phyloP scores from a whole-genome alignment of 2,113 vertebrate species.

The Embiotoca jacksoni region DNA sequence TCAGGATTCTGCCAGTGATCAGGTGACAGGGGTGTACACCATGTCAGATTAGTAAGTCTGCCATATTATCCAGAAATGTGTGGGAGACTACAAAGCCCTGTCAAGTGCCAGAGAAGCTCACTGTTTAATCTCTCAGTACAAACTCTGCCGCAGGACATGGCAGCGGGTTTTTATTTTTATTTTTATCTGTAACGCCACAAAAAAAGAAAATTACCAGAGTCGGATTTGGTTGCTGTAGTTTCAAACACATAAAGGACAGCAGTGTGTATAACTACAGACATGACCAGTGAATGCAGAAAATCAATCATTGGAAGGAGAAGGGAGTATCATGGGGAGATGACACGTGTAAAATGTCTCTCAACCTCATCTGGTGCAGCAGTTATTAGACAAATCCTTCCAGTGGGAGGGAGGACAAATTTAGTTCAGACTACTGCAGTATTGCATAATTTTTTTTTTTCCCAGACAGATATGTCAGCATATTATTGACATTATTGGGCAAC shows the following conservation, averaged over 20 bases:
- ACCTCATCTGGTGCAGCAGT: constrained; percentile 39
- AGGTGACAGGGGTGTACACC: constrained; percentile 61
- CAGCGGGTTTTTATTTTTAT: constrained; percentile 55
- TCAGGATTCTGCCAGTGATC: constrained; percentile 57
- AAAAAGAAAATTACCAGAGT: constrained; percentile 18
- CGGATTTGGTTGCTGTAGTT: background rate
- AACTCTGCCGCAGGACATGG: constrained; percentile 65
- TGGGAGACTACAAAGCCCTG: constrained; percentile 71
- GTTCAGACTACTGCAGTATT: constrained; percentile 48
- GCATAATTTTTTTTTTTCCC: constrained; percentile 30
- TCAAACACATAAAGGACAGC: constrained; percentile 1
- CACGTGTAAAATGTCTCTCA: constrained; percentile 43
- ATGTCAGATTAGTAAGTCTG: constrained; percentile 71
- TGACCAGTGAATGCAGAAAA: constrained; percentile 19
- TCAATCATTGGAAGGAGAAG: constrained; percentile 26
- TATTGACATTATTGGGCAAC: constrained; percentile 17
- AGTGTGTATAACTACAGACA: background rate
- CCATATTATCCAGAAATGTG: constrained; percentile 61
- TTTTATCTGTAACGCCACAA: constrained; percentile 23
- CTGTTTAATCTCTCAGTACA: constrained; percentile 74
- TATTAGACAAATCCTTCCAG: constrained; percentile 47
- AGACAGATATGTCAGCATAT: constrained; percentile 34
- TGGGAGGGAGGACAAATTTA: constrained; percentile 44
- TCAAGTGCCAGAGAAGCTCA: constrained; percentile 62
- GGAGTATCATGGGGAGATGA: constrained; percentile 20